A percentile compares a stretch with the other conserved stretches of the same genome.
These are phyloP conservation scores for Andrena bucephala DNA, from an alignment of 2,888 invertebrate species.

Conservation along the genomic window DNA sequence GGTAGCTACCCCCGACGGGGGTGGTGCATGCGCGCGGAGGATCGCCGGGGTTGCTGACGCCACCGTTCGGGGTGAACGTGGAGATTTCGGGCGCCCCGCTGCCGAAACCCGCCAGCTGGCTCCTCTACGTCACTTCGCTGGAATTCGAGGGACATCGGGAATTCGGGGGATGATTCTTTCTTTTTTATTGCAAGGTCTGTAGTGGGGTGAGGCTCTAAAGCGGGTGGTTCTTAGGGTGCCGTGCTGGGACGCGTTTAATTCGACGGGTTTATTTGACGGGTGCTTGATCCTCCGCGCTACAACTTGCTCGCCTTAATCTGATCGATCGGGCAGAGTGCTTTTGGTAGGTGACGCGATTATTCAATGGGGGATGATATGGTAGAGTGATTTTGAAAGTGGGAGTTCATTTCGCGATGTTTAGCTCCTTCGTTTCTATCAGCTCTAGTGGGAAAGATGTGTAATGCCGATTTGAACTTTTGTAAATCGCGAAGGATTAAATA, in stretches of 20 bases:
- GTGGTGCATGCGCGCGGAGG: conserved; percentile 58
- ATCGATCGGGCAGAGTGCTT: no score
- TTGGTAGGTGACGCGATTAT: no score
- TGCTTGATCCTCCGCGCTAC: no score
- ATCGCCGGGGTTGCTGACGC: conserved; percentile 58
- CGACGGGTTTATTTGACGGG: no score
- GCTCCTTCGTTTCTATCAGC: no score
- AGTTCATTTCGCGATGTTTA: no score
- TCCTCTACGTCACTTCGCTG: not conserved
- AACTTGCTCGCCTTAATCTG: no score
- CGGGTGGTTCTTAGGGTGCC: not conserved
- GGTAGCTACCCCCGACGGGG: conserved; percentile 40
- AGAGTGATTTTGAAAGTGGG: no score
- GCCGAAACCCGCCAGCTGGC: not conserved
- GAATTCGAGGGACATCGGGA: not conserved
- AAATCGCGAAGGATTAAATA: no score
- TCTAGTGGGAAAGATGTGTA: no score
- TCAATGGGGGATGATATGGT: no score
- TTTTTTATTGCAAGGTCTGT: not conserved
- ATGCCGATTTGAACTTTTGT: no score
- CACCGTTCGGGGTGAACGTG: conserved; percentile 29
- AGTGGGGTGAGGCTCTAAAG: not conserved
- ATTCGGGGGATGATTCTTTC: not conserved
- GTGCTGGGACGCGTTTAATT: not conserved
- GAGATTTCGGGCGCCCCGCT: conserved; percentile 36